phyloP scores from a whole-genome alignment of 2,113 vertebrate species.

The Hippolais icterina region DNA sequence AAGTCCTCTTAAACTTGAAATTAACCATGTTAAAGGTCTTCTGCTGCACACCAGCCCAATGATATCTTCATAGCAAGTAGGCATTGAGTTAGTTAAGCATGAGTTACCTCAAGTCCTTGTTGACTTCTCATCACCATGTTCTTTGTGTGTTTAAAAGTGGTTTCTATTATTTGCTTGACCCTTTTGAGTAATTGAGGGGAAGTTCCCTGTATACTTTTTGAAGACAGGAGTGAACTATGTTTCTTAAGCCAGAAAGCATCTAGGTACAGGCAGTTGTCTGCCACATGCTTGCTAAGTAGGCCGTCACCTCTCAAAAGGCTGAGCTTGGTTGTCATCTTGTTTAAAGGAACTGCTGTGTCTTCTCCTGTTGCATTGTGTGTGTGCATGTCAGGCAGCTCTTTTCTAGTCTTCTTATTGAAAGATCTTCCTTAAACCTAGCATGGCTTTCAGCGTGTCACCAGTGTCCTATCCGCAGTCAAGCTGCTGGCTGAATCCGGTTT shows the following conservation, averaged over 20 bases:
- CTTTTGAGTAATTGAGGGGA: neutral
- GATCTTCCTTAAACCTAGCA: neutral
- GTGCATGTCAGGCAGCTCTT: neutral
- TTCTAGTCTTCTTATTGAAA: neutral
- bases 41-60: neutral
- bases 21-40: neutral
- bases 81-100: neutral
- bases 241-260: neutral
- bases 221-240: neutral
- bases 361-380: neutral
- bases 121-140: neutral
- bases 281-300: neutral
- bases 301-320: neutral
- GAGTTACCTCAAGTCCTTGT: neutral
- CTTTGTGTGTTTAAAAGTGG: neutral
- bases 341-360: neutral
- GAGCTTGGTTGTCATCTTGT: neutral
- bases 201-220: neutral
- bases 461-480: neutral
- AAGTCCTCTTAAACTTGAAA: neutral
- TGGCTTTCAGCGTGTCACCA: neutral
- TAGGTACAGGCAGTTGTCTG: neutral
- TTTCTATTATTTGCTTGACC: neutral
- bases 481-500: neutral
- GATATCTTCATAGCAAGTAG: neutral